These are phyloP conservation scores for Caloenas nicobarica DNA, from an alignment of 2,113 vertebrate species.

Conservation along the genomic window DNA sequence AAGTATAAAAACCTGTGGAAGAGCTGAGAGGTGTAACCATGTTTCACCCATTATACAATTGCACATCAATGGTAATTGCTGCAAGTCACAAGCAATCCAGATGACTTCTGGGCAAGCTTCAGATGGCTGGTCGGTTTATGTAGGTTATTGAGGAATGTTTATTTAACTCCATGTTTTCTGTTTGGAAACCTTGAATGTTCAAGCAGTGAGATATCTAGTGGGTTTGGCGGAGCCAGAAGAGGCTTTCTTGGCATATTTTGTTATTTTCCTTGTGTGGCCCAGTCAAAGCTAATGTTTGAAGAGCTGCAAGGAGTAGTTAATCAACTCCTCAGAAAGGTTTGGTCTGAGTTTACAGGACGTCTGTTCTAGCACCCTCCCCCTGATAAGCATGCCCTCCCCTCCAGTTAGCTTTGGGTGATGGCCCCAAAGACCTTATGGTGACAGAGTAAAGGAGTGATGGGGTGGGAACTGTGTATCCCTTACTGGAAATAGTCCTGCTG, in stretches of 20 bases:
- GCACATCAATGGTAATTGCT: background rate
- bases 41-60: background rate
- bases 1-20: background rate
- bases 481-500: background rate
- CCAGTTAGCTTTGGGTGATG: background rate
- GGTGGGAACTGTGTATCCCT: background rate
- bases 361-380: background rate
- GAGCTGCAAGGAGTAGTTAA: background rate
- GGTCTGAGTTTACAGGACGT: background rate
- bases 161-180: background rate
- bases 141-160: background rate
- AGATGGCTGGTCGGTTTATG: fast-evolving
- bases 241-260: background rate
- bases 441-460: background rate
- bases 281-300: background rate
- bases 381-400: background rate
- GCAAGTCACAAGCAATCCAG: background rate
- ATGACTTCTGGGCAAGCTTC: background rate
- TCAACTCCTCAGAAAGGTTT: background rate
- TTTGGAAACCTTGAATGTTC: background rate
- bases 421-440: background rate
- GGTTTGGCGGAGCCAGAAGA: background rate
- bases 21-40: background rate
- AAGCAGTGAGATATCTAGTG: background rate
- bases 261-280: background rate